Evolutionary conservation across 2,113 vertebrate species (phyloP).

Genomic region (Callospermophilus lateralis): DNA sequence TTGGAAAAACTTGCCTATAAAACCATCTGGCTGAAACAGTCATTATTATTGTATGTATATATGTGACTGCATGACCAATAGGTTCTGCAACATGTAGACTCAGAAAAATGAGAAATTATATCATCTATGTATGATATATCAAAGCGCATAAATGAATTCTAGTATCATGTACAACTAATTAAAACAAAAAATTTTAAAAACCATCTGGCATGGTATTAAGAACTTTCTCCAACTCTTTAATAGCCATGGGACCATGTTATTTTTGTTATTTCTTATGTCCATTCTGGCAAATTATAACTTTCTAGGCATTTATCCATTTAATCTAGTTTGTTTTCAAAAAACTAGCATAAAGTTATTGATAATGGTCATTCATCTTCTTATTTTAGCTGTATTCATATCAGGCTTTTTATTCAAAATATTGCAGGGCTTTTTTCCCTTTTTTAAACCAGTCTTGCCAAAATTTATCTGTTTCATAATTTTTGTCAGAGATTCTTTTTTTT

Average conservation of each 20-base stretch:
- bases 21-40: neutral
- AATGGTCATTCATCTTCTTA: neutral
- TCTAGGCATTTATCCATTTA: neutral
- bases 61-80: too few species aligned
- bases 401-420: neutral
- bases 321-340: neutral
- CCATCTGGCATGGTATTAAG: too few species aligned
- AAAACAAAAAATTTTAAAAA: too few species aligned
- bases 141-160: too few species aligned
- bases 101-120: too few species aligned
- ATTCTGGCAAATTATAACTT: neutral
- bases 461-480: constrained; percentile 17
- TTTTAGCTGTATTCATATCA: neutral
- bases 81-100: too few species aligned
- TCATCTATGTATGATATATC: too few species aligned
- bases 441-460: neutral
- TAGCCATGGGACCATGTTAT: neutral
- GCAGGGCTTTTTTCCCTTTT: neutral
- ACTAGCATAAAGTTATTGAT: neutral
- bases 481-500: neutral
- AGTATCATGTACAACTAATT: too few species aligned
- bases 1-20: neutral
- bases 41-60: too few species aligned
- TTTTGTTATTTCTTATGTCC: neutral
- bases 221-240: neutral